Conservation (phyloP, 2,797 vertebrate species). For the Macropodus opercularis region DNA sequence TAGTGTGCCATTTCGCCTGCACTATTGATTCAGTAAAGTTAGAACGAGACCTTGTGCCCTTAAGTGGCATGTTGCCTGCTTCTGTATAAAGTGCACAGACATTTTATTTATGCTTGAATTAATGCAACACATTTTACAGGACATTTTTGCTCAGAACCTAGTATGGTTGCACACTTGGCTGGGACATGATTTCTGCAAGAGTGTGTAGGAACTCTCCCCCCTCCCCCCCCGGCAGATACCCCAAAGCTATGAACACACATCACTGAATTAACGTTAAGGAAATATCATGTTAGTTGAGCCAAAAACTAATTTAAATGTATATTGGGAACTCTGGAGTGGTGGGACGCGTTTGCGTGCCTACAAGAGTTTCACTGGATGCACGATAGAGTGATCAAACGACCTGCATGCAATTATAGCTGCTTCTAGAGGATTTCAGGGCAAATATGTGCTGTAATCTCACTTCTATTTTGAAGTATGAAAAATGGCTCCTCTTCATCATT, state of each 20-base stretch:
- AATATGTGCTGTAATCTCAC: constrained; percentile 46
- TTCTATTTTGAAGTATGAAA: constrained; percentile 42
- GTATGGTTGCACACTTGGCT: constrained; percentile 40
- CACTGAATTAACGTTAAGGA: constrained; percentile 27
- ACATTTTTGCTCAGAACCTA: constrained; percentile 30
- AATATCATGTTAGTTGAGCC: constrained; percentile 10
- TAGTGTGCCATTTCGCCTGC: constrained; percentile 70
- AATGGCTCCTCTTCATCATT: constrained; percentile 42
- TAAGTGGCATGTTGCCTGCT: constrained; percentile 43
- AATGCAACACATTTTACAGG: constrained; percentile 21
- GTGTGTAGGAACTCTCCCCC: constrained; percentile 42
- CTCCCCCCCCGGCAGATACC: constrained; percentile 49
- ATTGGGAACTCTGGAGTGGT: constrained; percentile 7
- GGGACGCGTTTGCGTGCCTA: constrained; percentile 2
- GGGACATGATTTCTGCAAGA: constrained; percentile 29
- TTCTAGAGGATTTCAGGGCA: constrained; percentile 46
- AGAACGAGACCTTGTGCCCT: constrained; percentile 47
- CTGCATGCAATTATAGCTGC: constrained; percentile 56
- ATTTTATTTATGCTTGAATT: constrained; percentile 32
- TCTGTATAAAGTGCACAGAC: constrained; percentile 28
- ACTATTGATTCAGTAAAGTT: constrained; percentile 70
- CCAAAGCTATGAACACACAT: constrained; percentile 38
- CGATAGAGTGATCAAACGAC: constrained; percentile 48
- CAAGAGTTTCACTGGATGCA: constrained; percentile 26
- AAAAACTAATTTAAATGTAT: constrained; percentile 14